phyloP scores from a whole-genome alignment of 1,140 invertebrate species.

The Portunus trituberculatus region DNA sequence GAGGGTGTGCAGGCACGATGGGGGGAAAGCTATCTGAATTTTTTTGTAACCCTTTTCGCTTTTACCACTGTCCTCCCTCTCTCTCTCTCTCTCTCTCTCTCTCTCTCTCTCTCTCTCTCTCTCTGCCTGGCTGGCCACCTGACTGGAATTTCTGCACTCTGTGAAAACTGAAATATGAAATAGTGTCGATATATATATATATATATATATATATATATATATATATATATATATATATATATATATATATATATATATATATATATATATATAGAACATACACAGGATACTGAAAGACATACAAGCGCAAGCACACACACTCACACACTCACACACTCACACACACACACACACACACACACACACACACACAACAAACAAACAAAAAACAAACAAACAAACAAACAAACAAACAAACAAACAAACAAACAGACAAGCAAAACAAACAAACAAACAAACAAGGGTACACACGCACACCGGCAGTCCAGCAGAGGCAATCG shows the following conservation, averaged over 20 bases:
- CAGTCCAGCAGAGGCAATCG: background rate
- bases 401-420: no score
- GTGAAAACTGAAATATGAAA: background rate
- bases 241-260: background rate
- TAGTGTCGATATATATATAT: background rate
- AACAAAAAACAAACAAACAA: no score
- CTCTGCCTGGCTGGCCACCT: background rate
- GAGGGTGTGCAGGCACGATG: background rate
- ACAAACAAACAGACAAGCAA: background rate
- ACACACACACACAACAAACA: background rate
- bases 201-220: slow-evolving; percentile 5
- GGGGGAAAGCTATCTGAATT: background rate
- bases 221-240: slow-evolving; percentile 23
- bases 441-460: background rate
- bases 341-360: slow-evolving; percentile 33
- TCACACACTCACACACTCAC: background rate
- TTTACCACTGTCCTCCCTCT: background rate
- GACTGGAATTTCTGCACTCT: background rate
- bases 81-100: no score
- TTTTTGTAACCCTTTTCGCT: background rate
- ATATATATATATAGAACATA: background rate
- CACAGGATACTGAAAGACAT: background rate
- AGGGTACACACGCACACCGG: background rate
- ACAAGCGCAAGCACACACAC: slow-evolving; percentile 39
- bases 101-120: no score